Evolutionary conservation across 2,113 vertebrate genomes (phyloP), one percentile per base, ranked within the genome.

Genomic region (Rhabdornis inornatus): DNA sequence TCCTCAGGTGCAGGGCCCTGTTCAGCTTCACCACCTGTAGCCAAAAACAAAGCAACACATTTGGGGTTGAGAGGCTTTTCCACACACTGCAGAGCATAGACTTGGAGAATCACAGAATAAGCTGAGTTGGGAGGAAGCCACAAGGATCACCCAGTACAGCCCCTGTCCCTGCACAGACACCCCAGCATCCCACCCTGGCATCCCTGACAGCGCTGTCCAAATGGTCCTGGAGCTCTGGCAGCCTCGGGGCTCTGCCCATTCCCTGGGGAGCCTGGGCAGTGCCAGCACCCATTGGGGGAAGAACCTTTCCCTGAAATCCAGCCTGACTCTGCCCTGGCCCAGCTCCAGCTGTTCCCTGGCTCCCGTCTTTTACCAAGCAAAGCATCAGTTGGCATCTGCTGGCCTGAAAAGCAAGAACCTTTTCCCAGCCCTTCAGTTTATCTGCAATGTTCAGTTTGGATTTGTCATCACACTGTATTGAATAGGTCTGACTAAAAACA

Each of bases 11-110:
- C 55, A 14, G 72, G 55, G 19, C 18, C 20, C 3, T 42, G 25
- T 17, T 87, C 50, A n/a, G 66, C 15, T 91, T 79, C 52, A 6
- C 18, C 79, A 77, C 23, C 97, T 97, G 64, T 65, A 57, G 79
- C 44, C 50, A 70, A 90, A 97, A 88, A 53, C 4, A 82, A 87
- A 87, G 25, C 40, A 76, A 42, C 9, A 13, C n/a, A 21, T 50
- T 8, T 42, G 52, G 22, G 60, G 18, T 9, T 35, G 3, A 9
- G 31, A 11, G 55, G 7, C 24, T 59, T 75, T 53, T 39, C 70
- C 56, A 20, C 27, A 22, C 27, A 15, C 20, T 28, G 25, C 12
- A 28, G 61, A 7, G 37, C 40, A 31, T 0, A 22, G 27, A 28
- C 11, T 7, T 33, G 52, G 5, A 57, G 53, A 66, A 15, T 45